Conservation (phyloP, 2,113 vertebrate species). For the Catagonus wagneri region DNA sequence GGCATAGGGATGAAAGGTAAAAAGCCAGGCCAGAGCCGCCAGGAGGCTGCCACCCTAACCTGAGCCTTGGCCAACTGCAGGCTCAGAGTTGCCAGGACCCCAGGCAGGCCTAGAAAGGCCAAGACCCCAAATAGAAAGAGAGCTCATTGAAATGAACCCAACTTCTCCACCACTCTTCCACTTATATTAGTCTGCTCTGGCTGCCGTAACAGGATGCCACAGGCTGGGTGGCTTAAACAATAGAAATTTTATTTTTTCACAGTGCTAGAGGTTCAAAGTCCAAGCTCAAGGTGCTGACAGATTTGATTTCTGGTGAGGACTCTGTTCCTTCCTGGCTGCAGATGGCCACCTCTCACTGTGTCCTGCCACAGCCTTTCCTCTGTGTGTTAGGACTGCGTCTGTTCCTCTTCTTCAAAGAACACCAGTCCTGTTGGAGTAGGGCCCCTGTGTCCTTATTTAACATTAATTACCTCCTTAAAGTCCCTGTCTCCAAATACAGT, state of each 20-base stretch:
- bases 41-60: neutral
- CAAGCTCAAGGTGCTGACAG: neutral
- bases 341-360: neutral
- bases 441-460: neutral
- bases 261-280: neutral
- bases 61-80: neutral
- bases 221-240: too few species aligned
- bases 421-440: neutral
- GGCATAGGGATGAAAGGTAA: neutral
- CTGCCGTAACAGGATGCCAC: neutral
- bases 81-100: neutral
- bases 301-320: neutral
- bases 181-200: fast-evolving
- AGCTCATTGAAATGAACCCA: neutral
- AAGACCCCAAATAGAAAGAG: neutral
- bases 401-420: neutral
- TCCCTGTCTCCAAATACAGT: neutral
- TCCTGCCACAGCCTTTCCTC: neutral
- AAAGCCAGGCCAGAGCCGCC: neutral
- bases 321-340: neutral
- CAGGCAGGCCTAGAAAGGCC: neutral
- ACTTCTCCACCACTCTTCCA: too few species aligned
- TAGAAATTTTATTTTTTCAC: neutral
- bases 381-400: neutral
- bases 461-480: neutral